A percentile compares a stretch with the other conserved stretches of the same genome.
These are phyloP conservation scores for Sandelia bainsii DNA, from an alignment of 2,797 vertebrate species.

Conservation along the genomic window DNA sequence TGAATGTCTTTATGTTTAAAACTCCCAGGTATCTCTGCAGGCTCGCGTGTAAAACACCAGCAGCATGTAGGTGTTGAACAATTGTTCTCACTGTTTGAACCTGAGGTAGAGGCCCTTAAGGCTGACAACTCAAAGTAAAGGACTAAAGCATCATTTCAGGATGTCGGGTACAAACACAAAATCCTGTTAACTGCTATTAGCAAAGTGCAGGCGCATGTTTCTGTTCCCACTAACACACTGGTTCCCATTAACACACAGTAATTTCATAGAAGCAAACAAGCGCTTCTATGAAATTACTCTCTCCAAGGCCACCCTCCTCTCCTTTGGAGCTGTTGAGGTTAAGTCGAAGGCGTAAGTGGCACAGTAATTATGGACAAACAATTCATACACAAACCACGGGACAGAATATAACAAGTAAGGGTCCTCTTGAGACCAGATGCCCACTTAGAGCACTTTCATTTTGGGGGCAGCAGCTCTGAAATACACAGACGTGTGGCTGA, in stretches of 20 bases:
- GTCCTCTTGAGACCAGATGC: slow-evolving; percentile 59
- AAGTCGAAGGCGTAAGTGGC: slow-evolving; percentile 23
- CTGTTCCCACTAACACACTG: not conserved
- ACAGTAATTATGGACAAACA: slow-evolving; percentile 51
- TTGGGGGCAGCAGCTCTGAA: slow-evolving; percentile 44
- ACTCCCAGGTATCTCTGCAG: not conserved
- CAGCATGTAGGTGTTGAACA: not conserved
- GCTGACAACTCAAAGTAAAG: not conserved
- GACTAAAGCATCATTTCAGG: not conserved
- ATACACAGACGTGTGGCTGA: slow-evolving; percentile 34
- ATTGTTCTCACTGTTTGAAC: slow-evolving; percentile 1
- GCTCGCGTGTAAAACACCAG: slow-evolving; percentile 9
- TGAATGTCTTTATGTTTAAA: not conserved
- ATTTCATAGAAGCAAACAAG: not conserved
- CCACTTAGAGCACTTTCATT: slow-evolving; percentile 55
- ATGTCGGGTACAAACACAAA: slow-evolving; percentile 2
- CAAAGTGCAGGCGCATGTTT: not conserved
- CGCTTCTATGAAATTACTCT: slow-evolving; percentile 43
- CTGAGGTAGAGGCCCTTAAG: not conserved
- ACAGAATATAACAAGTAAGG: slow-evolving; percentile 33
- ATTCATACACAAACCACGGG: slow-evolving; percentile 48
- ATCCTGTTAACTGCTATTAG: slow-evolving; percentile 10
- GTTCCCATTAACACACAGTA: not conserved
- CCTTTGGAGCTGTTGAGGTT: not conserved
- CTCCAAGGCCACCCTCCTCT: slow-evolving; percentile 15